phyloP scores from a whole-genome alignment of 1,140 invertebrate genomes.

The Drosophila paulistorum region DNA sequence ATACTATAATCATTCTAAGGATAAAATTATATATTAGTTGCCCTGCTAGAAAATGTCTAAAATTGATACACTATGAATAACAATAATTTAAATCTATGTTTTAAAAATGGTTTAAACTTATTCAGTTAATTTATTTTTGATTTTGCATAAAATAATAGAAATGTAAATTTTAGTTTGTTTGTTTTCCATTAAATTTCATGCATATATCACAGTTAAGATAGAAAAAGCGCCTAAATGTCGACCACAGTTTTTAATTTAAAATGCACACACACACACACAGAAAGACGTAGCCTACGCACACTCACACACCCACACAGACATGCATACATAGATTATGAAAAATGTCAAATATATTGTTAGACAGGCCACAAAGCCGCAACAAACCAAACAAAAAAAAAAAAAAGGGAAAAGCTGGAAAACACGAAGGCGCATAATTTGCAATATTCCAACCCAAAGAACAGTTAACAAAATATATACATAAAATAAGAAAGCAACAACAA shows the following conservation, averaged over 20 bases:
- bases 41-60: too few relatives aligned
- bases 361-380: conserved; percentile 33
- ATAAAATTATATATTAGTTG: too few relatives aligned
- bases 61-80: too few relatives aligned
- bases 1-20: too few relatives aligned
- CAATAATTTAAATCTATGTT: too few relatives aligned
- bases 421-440: conserved; percentile 22
- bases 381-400: conserved; percentile 9
- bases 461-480: conserved; percentile 27
- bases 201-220: background rate
- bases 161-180: background rate
- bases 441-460: conserved; percentile 42
- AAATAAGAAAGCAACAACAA: conserved; percentile 8
- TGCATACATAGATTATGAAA: conserved; percentile 19
- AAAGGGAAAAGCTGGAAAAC: conserved; percentile 20
- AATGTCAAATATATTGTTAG: conserved; percentile 52
- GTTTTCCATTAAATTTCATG: conserved; percentile 1
- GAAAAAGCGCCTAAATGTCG: conserved; percentile 37
- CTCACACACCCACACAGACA: background rate
- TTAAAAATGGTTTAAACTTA: too few relatives aligned
- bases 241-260: conserved; percentile 59
- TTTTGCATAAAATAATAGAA: too few relatives aligned
- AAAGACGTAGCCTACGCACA: conserved; percentile 1
- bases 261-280: conserved; percentile 10
- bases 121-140: background rate